Base-by-base conservation (phyloP, 2,888 invertebrate genomes). In the Argyra leucocephala region DNA sequence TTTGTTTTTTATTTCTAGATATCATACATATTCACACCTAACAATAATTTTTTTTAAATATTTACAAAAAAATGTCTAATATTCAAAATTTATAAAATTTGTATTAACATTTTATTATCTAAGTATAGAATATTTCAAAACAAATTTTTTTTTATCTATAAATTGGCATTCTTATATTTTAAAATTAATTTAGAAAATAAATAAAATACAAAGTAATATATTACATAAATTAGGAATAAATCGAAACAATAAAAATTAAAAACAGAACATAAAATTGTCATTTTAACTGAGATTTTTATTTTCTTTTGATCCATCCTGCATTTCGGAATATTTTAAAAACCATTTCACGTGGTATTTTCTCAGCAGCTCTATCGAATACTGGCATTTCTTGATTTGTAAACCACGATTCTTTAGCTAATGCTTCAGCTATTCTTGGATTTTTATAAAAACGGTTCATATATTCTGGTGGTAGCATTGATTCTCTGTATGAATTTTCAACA, bases 381-480 rank as follows among this genome's bases (percentile, higher is more conserved):
- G 87, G 88, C 83, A 87, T 88, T 76, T 91, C 90, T 73, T 89
- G 89, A 70, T 87, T 84, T 0, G 85, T 83, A 70, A 90, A 85
- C 88, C 90, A 90, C 0, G 91, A 90, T 72, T 88, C 89, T 72
- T 87, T 86, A 1, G 91, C 91, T 12, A 92, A 81, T 0, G 85
- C 87, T 7, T 85, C 86, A 7, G 88, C 91, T 15, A 90, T 84
- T 2, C 82, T 77, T 0, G 91, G 91, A 78, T 91, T 87, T 72
- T 88, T 89, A 76, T 90, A 92, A 76, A 91, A 91, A 7, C 81
- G 80, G 61, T 83, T 83, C 63, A 84, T 79, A 31, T 89, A 78
- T 67, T 89, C 85, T 0, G 84, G 79, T 0, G 91, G 90, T n/a
- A 91, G 80, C 62, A 86, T 82, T 0, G 89, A 83, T 73, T 92